Base-by-base conservation (phyloP, 2,888 invertebrate species). In the Pyrgus malvae region DNA sequence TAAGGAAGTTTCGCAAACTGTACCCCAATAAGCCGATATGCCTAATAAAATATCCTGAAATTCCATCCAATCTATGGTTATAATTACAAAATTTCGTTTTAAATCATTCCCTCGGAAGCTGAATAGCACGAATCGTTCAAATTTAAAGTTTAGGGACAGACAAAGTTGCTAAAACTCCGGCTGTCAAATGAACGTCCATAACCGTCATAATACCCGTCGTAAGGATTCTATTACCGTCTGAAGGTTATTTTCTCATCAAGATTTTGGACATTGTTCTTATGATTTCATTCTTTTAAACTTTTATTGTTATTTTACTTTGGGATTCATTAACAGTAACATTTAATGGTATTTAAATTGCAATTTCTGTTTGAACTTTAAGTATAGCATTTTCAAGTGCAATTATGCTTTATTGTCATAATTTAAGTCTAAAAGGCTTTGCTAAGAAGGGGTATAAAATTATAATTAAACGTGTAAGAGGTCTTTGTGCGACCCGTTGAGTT, bases 51-150 rank as follows among this genome's bases (percentile, higher is more conserved):
- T 55, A 53, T 51, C 59, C n/a, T n/a, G 60, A 59, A 61, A 61
- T 64, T 66, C 63, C 54, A 55, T 64, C 61, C 65, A 62, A 67
- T 62, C 64, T 58, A 59, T 50, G 65, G 64, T 65, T 63, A 66
- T 67, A 68, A 72, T 70, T 68, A 68, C 57, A 57, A 61, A 67
- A 68, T 69, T 66, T 68, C 69, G 64, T 68, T 66, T 61, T 54
- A 59, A 64, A 63, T 61, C 53, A 50, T 53, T 59, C 48, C 55
- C 49, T 57, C 40, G 55, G 56, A 51, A 49, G 54, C 49, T 23
- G 50, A 51, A 54, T 53, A 58, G 31, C 35, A 41, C 40, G 16
- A 56, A 59, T 58, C 55, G 62, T 59, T 59, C 48, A 31, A 55
- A 50, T 44, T 50, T 60, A 60, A 59, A 66, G 59, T 65, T 66